phyloP scores from a whole-genome alignment of 2,113 vertebrate species.

The Ictidomys tridecemlineatus region DNA sequence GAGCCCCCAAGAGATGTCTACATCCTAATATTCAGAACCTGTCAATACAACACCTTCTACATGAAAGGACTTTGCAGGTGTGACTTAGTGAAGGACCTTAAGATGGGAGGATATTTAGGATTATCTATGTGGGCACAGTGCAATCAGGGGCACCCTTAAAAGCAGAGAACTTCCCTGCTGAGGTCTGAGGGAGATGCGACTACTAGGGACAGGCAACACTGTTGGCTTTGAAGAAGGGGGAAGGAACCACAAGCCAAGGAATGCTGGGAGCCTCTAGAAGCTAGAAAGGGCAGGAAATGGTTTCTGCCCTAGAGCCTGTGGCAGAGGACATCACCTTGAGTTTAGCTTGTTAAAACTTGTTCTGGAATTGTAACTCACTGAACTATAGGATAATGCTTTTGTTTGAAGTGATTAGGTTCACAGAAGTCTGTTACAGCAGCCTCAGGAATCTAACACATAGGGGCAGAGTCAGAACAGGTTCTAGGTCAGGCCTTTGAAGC shows the following conservation, averaged over 20 bases:
- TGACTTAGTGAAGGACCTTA: background rate
- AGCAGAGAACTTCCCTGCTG: background rate
- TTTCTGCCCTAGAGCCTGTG: background rate
- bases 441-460: background rate
- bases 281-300: background rate
- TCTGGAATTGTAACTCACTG: background rate
- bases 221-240: background rate
- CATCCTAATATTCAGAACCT: background rate
- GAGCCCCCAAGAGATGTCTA: background rate
- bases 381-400: background rate
- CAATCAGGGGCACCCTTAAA: background rate
- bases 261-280: background rate
- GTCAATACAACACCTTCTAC: background rate
- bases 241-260: background rate
- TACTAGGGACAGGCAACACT: background rate
- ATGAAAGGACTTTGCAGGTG: background rate
- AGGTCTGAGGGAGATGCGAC: background rate
- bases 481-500: background rate
- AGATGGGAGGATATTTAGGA: background rate
- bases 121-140: too few relatives aligned
- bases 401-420: background rate
- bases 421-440: background rate
- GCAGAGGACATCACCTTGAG: background rate
- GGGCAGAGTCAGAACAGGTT: background rate
- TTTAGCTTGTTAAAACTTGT: background rate